Evolutionary conservation across 2,113 vertebrate species (phyloP), one percentile per base, ranked within the genome.

Genomic region (Halcyon senegalensis): DNA sequence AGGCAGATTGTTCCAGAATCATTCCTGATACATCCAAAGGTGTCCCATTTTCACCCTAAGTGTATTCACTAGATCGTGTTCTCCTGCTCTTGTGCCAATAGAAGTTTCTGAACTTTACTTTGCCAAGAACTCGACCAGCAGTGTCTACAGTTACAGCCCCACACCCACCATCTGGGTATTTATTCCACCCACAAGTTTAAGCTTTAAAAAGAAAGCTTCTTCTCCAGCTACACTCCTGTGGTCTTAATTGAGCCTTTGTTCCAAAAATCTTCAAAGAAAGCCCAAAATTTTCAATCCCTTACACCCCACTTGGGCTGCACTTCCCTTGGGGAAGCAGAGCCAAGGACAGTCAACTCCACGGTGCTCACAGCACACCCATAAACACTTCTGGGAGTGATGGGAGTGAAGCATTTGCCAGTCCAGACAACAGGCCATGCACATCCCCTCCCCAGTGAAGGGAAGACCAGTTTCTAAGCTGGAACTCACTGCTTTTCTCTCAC

Each of bases 371-470:
- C 63, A 69, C 14, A 66, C 7, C 35, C 62, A 35, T 5, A 17
- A 81, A 28, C 67, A 25, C 13, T 31, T n/a, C 33, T 43, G 19
- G 11, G 28, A 87, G 46, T 5, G 7, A 53, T 2, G 4, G 30
- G 14, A 82, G 20, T 8, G 24, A 60, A 76, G 39, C 1, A 2
- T 0, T 92, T 41, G 31, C 21, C 43, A 56, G 43, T 24, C 14
- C 58, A 31, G 15, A n/a, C 15, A 53, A 31, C 9, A 68, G 63
- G 16, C 21, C 69, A 13, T 0, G 0, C 5, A n/a, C 46, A 60
- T 17, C n/a, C 56, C 39, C 28, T 27, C 77, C 51, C 73, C 4
- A 0, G 0, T 28, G 33, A 72, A 85, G 31, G 14, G n/a, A 94
- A 85, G 88, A 28, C 2, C 67, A 66, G 23, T 66, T 87, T 76